Percentiles rank a stretch among this genome's conserved stretches.
These are phyloP conservation scores for Cladopsammia gracilis DNA, from an alignment of 64 coral and sea anemone species.

Conservation along the genomic window DNA sequence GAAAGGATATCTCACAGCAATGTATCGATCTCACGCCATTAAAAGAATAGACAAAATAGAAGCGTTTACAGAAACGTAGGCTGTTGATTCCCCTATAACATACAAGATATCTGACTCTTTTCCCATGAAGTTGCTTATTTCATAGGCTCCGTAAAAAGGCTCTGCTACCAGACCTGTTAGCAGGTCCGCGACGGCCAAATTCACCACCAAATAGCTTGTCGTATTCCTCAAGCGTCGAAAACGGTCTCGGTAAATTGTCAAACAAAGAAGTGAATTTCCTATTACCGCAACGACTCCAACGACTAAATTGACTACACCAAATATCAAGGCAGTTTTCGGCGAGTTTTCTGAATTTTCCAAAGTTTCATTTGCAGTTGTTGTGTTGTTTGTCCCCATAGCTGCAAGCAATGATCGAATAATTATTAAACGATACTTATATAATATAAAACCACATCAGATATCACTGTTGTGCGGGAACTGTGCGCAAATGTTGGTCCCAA, in stretches of 20 bases:
- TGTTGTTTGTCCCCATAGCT: not conserved
- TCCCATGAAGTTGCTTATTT: slow-evolving; percentile 29
- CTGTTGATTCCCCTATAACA: slow-evolving; percentile 9
- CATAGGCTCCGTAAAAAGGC: not conserved
- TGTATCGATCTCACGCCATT: not conserved
- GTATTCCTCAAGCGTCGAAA: not conserved
- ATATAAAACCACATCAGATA: too few relatives aligned
- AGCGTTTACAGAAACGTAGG: slow-evolving; percentile 4
- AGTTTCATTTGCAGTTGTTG: too few relatives aligned
- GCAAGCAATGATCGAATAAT: too few relatives aligned
- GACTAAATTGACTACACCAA: not conserved
- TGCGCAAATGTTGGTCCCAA: too few relatives aligned
- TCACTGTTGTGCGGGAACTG: too few relatives aligned
- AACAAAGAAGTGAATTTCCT: not conserved
- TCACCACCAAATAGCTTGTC: slow-evolving; percentile 3
- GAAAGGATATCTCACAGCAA: slow-evolving; percentile 9
- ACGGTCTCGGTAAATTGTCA: slow-evolving; percentile 7
- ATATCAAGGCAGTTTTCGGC: not conserved
- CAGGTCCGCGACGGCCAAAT: slow-evolving; percentile 6
- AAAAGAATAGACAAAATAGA: slow-evolving; percentile 16
- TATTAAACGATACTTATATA: too few relatives aligned
- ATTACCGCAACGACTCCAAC: not conserved
- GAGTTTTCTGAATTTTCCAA: too few relatives aligned
- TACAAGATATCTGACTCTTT: not conserved
- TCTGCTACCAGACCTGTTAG: slow-evolving; percentile 5